Conservation (phyloP, 2,888 invertebrate species). For the Trachelus troglodyta region DNA sequence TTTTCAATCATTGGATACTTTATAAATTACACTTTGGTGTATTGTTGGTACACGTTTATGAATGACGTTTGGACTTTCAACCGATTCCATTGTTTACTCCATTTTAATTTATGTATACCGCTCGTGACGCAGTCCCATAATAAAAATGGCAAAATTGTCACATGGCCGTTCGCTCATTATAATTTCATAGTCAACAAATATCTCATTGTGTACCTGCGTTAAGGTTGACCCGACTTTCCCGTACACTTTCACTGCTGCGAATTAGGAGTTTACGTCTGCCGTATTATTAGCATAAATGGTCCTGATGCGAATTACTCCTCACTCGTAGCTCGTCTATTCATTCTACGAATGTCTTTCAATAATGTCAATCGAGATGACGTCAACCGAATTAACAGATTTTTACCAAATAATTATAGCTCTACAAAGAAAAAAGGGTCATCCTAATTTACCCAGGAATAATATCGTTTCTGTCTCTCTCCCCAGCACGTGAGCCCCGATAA, state of each 20-base stretch:
- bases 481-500: slow-evolving; percentile 9
- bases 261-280: neutral
- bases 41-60: neutral
- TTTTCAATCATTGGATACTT: neutral
- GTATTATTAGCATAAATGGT: neutral
- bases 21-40: neutral
- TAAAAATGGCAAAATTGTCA: neutral
- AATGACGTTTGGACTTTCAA: neutral
- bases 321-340: neutral
- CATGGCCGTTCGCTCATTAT: neutral
- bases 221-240: neutral
- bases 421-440: neutral
- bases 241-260: neutral
- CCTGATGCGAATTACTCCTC: neutral
- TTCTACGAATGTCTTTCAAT: slow-evolving; percentile 5
- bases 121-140: neutral
- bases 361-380: neutral
- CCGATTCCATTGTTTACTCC: neutral
- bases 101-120: neutral
- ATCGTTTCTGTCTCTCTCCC: neutral
- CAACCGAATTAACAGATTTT: neutral
- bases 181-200: neutral
- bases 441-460: neutral
- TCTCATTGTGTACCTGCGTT: neutral
- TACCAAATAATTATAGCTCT: neutral